Base-by-base conservation (phyloP, 2,113 vertebrate species). In the Gambusia affinis region DNA sequence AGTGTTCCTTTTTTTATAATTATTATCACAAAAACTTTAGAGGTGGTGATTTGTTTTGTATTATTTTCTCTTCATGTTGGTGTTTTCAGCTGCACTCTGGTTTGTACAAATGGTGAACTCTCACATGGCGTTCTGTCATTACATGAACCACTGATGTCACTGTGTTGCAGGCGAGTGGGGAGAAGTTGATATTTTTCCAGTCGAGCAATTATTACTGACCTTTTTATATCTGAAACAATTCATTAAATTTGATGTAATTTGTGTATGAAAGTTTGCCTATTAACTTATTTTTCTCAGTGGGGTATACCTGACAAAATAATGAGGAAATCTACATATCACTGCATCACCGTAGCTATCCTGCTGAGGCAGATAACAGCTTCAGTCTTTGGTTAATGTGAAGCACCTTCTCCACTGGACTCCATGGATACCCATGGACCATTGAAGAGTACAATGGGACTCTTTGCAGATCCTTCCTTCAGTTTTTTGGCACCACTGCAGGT, bases 181-280 rank as follows among this genome's bases (percentile, higher is more conserved):
- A 70, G 78, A 72, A 80, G 85, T 69, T 79, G 81, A 72, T 84
- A 80, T 81, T 87, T 87, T 90, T 84, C 65, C 67, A 85, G 83
- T 63, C 64, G 77, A 86, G 73, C 70, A 80, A 83, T 90, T 89
- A 86, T 87, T 91, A 91, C 93, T 89, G 82, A 87, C 85, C 82
- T 91, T 92, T 42, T 94, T 93, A 83, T 94, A 93, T 92, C 84
- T 81, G 83, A 91, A 85, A 92, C 78, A 70, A 82, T 88, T 87
- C 80, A 87, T 89, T 92, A 85, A 93, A 91, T 91, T 81, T 91
- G 84, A 87, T 89, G 88, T 92, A 85, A 89, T 88, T 86, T 91
- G 89, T 91, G 84, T 89, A 92, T 82, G 86, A 91, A 91, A 67
- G 82, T 86, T 87, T 90, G 83, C 86, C 74, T 89, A 92, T 92